These are phyloP conservation scores for Myotis yumanensis DNA, from an alignment of 2,113 vertebrate genomes.

Conservation along the genomic window DNA sequence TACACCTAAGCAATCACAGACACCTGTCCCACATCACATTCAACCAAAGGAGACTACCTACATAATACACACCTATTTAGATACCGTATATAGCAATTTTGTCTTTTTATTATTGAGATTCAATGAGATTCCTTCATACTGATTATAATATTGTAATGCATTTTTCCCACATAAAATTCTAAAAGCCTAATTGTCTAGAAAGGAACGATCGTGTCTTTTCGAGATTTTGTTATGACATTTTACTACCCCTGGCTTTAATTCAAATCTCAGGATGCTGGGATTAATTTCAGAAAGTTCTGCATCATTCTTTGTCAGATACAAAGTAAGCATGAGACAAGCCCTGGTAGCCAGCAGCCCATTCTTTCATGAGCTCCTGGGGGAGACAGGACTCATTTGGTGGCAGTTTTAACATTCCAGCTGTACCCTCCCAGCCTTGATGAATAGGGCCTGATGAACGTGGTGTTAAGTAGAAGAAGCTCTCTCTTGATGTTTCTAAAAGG, in stretches of 20 bases:
- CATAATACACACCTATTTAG: neutral
- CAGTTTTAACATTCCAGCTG: neutral
- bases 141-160: neutral
- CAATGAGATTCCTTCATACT: neutral
- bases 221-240: neutral
- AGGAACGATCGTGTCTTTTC: neutral
- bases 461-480: neutral
- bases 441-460: neutral
- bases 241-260: neutral
- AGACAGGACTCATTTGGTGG: neutral
- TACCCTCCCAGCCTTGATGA: neutral
- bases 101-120: neutral
- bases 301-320: neutral
- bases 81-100: neutral
- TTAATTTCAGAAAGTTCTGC: conserved; percentile 23
- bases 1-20: neutral
- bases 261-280: neutral
- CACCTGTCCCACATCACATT: neutral
- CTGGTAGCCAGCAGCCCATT: neutral
- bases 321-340: neutral
- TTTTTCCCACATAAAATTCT: neutral
- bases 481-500: neutral
- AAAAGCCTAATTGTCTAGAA: neutral
- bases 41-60: neutral
- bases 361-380: neutral